Evolutionary conservation across 64 coral and sea anemone genomes (phyloP).

Genomic region (Actinia equina): DNA sequence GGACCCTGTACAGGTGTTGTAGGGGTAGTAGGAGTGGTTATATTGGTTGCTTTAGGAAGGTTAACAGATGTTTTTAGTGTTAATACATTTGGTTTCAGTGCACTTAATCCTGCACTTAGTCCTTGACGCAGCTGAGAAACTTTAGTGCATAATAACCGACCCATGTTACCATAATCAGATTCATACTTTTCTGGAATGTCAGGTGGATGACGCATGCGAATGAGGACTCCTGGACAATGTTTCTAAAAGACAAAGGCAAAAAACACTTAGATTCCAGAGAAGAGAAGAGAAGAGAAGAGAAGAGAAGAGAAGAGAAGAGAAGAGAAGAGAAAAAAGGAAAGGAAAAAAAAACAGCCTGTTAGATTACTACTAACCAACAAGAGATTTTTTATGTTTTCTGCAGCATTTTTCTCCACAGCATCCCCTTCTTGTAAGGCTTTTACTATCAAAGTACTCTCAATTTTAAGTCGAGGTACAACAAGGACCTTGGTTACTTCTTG

Average conservation of each 20-base stretch:
- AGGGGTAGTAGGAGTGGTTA: slow-evolving; percentile 68
- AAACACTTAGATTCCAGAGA: not conserved
- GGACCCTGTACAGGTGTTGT: slow-evolving; percentile 55
- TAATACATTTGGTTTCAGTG: slow-evolving; percentile 69
- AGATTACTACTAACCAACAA: slow-evolving; percentile 44
- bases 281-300: not conserved
- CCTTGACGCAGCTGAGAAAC: slow-evolving; percentile 86
- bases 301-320: no score
- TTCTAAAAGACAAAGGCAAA: slow-evolving; percentile 55
- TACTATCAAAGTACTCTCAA: slow-evolving; percentile 76
- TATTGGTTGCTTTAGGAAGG: not conserved
- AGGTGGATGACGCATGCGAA: slow-evolving; percentile 63
- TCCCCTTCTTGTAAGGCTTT: slow-evolving; percentile 56
- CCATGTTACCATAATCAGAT: slow-evolving; percentile 77
- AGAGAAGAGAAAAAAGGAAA: not conserved
- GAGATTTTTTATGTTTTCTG: slow-evolving; percentile 88
- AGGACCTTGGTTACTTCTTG: slow-evolving; percentile 95
- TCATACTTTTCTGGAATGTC: slow-evolving; percentile 81
- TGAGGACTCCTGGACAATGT: slow-evolving; percentile 87
- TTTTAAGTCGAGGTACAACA: slow-evolving; percentile 82
- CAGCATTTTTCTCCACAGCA: slow-evolving; percentile 86
- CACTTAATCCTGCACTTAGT: slow-evolving; percentile 70
- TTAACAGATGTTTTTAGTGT: slow-evolving; percentile 47
- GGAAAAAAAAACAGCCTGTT: no score
- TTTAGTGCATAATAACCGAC: slow-evolving; percentile 66